phyloP scores from a whole-genome alignment of 2,888 invertebrate genomes.

The Stenoptilia bipunctidactyla region DNA sequence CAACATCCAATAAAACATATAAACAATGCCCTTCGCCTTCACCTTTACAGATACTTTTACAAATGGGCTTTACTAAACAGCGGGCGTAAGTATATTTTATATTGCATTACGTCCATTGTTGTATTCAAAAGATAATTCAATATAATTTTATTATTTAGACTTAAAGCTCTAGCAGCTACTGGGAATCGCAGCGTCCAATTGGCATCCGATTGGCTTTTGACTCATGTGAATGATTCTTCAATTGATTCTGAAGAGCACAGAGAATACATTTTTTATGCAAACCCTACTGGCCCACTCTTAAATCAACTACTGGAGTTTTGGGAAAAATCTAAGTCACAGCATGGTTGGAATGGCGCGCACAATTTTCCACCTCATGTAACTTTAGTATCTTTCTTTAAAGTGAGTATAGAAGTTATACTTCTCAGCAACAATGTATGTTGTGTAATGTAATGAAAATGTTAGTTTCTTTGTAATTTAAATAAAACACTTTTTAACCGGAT shows the following conservation, averaged over 20 bases:
- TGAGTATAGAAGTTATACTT: no score
- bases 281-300: constrained; percentile 83
- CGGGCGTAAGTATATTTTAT: constrained; percentile 80
- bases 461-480: no score
- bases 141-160: constrained; percentile 56
- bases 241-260: constrained; percentile 83
- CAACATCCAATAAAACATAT: constrained; percentile 77
- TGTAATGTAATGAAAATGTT: no score
- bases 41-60: constrained; percentile 85
- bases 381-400: constrained; percentile 89
- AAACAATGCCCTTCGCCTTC: constrained; percentile 75
- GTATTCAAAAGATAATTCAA: not conserved
- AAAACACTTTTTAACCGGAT: no score
- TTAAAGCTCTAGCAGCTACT: constrained; percentile 91
- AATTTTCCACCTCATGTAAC: constrained; percentile 93
- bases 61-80: constrained; percentile 91
- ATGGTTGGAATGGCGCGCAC: constrained; percentile 92
- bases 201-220: constrained; percentile 91
- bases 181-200: constrained; percentile 89
- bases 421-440: no score
- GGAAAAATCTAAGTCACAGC: constrained; percentile 78
- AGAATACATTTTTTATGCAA: constrained; percentile 90
- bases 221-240: constrained; percentile 88
- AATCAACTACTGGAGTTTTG: constrained; percentile 82
- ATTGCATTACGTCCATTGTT: not conserved